Evolutionary conservation across 2,888 invertebrate genomes (phyloP).

Genomic region (Amblyteles armatorius): DNA sequence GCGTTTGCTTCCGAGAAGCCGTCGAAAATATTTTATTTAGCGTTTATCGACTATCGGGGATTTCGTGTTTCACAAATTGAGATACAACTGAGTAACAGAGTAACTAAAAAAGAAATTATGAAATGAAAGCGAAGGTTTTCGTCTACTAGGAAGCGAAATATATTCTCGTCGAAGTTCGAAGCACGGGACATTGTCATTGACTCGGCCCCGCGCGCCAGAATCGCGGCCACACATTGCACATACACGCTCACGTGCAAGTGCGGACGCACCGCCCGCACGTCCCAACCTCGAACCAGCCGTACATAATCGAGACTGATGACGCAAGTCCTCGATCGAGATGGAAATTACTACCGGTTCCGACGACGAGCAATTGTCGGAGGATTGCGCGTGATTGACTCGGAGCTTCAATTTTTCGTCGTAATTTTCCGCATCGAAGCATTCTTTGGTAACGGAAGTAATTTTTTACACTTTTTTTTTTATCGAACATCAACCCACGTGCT

Average conservation of each 20-base stretch:
- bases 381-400: neutral
- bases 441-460: neutral
- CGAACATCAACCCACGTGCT: neutral
- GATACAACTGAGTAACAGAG: neutral
- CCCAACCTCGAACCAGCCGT: neutral
- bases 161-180: conserved; percentile 32
- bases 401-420: neutral
- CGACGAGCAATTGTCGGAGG: neutral
- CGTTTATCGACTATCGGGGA: neutral
- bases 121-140: neutral
- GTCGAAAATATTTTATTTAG: neutral
- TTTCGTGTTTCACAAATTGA: neutral
- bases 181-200: conserved; percentile 48
- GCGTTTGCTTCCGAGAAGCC: neutral
- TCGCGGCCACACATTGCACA: neutral
- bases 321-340: conserved; percentile 19
- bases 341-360: conserved; percentile 24
- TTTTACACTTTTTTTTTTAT: neutral
- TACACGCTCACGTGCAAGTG: neutral
- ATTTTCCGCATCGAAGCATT: neutral
- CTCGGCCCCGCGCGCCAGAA: conserved; percentile 44
- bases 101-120: neutral
- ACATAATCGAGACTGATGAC: conserved; percentile 42
- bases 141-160: neutral
- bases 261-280: neutral